These are phyloP conservation scores for Chaetophractus vellerosus DNA, from an alignment of 2,797 vertebrate species.

Conservation along the genomic window DNA sequence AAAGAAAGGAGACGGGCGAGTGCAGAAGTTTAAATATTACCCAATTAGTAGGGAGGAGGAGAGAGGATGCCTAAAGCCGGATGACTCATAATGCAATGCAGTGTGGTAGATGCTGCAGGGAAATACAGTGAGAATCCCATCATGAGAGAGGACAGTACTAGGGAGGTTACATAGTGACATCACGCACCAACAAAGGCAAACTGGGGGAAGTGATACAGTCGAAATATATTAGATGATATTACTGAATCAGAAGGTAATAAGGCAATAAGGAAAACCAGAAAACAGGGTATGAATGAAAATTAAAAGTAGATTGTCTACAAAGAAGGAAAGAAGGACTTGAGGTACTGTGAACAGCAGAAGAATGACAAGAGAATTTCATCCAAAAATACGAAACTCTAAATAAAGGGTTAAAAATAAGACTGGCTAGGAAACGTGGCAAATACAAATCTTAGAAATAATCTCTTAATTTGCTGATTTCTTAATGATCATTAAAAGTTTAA, in stretches of 20 bases:
- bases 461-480: not conserved
- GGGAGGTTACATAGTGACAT: not conserved
- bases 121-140: not conserved
- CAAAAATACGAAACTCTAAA: constrained; percentile 27
- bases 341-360: not conserved
- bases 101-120: not conserved
- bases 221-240: not conserved
- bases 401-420: constrained; percentile 23
- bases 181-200: not conserved
- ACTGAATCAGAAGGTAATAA: not conserved
- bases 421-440: constrained; percentile 22
- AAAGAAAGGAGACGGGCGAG: constrained; percentile 29
- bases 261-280: constrained; percentile 21
- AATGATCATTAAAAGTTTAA: constrained; percentile 6
- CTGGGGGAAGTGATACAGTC: not conserved
- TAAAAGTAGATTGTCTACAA: not conserved
- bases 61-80: not conserved
- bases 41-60: not conserved
- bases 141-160: not conserved
- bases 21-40: not conserved
- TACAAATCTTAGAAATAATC: constrained; percentile 19
- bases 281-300: not conserved
- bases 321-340: constrained; percentile 21
- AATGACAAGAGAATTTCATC: constrained; percentile 3
- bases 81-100: constrained; percentile 4